Evolutionary conservation across 2,113 vertebrate species (phyloP).

Genomic region (Mormyrus iriodes): DNA sequence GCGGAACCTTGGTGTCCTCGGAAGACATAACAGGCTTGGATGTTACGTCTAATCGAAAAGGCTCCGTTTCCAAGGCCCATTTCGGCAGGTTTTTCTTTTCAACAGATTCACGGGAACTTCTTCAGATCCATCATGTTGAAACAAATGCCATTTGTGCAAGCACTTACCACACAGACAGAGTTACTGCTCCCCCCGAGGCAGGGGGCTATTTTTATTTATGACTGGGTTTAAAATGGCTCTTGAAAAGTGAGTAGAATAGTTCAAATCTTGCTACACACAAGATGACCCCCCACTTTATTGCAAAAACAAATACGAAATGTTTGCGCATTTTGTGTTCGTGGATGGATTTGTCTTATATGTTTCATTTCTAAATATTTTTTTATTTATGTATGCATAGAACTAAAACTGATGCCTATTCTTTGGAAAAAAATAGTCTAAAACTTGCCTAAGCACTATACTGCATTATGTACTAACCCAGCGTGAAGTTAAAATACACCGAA

Average conservation of each 20-base stretch:
- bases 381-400: neutral
- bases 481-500: neutral
- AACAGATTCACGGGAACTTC: neutral
- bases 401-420: neutral
- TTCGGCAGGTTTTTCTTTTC: neutral
- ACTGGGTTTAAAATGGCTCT: conserved; percentile 9
- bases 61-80: neutral
- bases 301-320: neutral
- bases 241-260: conserved; percentile 4
- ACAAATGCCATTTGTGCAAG: conserved; percentile 4
- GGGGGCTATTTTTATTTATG: neutral
- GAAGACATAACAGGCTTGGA: neutral
- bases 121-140: neutral
- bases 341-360: neutral
- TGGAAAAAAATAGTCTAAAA: neutral
- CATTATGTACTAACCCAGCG: neutral
- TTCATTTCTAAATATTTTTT: neutral
- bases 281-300: neutral
- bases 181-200: neutral
- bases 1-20: conserved; percentile 45
- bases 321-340: neutral
- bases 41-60: neutral
- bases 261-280: neutral
- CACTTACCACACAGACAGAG: conserved; percentile 4
- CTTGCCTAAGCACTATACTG: neutral